phyloP scores from a whole-genome alignment of 2,888 invertebrate species.

The Drosophila niveifrons region DNA sequence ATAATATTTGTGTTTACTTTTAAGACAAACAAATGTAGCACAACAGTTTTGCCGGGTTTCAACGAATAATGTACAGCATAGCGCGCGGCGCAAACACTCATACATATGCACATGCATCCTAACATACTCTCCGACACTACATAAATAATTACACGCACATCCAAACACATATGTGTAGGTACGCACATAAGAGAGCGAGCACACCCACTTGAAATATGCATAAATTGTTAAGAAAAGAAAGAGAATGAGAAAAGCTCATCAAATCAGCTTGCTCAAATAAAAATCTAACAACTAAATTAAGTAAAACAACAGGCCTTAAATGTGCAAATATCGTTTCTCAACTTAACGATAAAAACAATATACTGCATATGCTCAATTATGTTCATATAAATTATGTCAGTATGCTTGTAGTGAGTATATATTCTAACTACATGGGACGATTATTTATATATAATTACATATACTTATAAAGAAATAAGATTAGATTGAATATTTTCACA shows the following conservation, averaged over 20 bases:
- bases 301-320: conserved; percentile 76
- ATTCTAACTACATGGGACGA: conserved; percentile 58
- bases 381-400: conserved; percentile 17
- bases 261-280: conserved; percentile 61
- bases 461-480: conserved; percentile 33
- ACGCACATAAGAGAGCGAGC: conserved; percentile 20
- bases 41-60: conserved; percentile 82
- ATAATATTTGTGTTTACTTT: conserved; percentile 39
- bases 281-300: conserved; percentile 34
- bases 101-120: not conserved
- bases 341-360: conserved; percentile 56
- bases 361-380: conserved; percentile 33
- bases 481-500: conserved; percentile 61
- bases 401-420: conserved; percentile 36
- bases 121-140: not conserved
- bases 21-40: conserved; percentile 35
- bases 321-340: conserved; percentile 77
- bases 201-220: conserved; percentile 43
- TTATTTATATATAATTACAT: conserved; percentile 52
- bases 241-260: conserved; percentile 40
- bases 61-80: conserved; percentile 54
- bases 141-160: not conserved
- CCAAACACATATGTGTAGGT: conserved; percentile 10
- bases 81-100: conserved; percentile 46
- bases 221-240: conserved; percentile 29